These are phyloP conservation scores for Ammospiza nelsoni DNA, from an alignment of 2,113 vertebrate species.

Conservation along the genomic window DNA sequence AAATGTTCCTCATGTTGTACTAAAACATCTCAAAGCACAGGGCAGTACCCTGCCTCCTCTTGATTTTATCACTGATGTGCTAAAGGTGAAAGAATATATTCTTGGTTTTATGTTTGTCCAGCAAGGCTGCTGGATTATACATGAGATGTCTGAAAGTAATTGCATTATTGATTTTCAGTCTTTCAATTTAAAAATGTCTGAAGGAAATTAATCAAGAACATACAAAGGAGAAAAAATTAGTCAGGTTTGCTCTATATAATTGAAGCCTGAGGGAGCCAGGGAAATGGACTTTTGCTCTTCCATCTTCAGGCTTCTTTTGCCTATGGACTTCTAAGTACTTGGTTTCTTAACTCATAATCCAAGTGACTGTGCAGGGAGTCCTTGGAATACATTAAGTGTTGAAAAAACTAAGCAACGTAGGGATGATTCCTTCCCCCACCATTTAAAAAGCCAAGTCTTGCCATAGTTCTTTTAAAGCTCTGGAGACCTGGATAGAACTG, in stretches of 20 bases:
- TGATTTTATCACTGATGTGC: background rate
- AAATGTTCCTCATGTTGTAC: background rate
- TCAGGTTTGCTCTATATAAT: background rate
- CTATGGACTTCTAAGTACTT: background rate
- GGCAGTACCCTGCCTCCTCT: background rate
- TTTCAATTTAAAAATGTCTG: slow-evolving; percentile 36
- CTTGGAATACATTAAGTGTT: background rate
- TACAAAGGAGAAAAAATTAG: background rate
- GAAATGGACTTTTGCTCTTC: background rate
- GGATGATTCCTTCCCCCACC: background rate
- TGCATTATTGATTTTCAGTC: slow-evolving; percentile 55
- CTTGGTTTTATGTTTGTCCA: background rate
- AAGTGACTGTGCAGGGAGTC: background rate
- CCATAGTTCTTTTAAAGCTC: background rate
- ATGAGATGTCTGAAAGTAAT: slow-evolving; percentile 37
- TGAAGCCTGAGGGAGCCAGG: background rate
- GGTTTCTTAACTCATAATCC: background rate
- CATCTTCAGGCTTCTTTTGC: slow-evolving; percentile 3
- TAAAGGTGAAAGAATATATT: background rate
- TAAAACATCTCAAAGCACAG: background rate
- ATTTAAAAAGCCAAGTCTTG: background rate
- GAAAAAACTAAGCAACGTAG: background rate
- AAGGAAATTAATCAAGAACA: slow-evolving; percentile 39
- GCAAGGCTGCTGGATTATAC: slow-evolving; percentile 21
- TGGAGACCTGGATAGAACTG: background rate